phyloP scores from a whole-genome alignment of 2,113 vertebrate species.

The Hypomesus transpacificus region DNA sequence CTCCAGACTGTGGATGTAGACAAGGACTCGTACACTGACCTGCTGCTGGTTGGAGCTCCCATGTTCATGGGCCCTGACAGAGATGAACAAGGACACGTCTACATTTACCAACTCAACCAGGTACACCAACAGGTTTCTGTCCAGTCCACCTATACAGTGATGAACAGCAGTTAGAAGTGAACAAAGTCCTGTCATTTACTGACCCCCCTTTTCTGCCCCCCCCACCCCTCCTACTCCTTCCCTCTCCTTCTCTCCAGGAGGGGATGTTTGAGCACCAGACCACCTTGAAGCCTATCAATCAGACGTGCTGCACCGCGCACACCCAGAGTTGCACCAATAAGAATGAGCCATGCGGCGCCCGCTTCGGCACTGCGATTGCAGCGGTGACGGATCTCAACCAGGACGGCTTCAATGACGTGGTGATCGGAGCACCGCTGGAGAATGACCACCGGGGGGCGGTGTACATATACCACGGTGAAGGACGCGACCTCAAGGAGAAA shows the following conservation, averaged over 20 bases:
- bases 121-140: conserved; percentile 54
- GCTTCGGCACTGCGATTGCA: conserved; percentile 94
- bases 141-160: no score
- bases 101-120: conserved; percentile 83
- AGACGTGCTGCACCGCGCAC: conserved; percentile 77
- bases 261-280: conserved; percentile 81
- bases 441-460: conserved; percentile 90
- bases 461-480: conserved; percentile 87
- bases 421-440: conserved; percentile 90
- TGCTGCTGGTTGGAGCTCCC: conserved; percentile 89
- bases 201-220: neutral
- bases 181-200: neutral
- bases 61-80: conserved; percentile 95
- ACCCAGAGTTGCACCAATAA: conserved; percentile 72
- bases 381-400: conserved; percentile 89
- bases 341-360: conserved; percentile 88
- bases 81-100: conserved; percentile 92
- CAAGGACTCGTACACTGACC: conserved; percentile 81
- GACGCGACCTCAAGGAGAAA: conserved; percentile 75
- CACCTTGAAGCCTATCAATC: conserved; percentile 85
- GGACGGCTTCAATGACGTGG: conserved; percentile 87
- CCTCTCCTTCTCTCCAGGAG: conserved; percentile 47
- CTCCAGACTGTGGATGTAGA: conserved; percentile 86
- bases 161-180: no score
- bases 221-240: neutral